phyloP scores from a whole-genome alignment of 2,113 vertebrate species.

The Labeo catla region DNA sequence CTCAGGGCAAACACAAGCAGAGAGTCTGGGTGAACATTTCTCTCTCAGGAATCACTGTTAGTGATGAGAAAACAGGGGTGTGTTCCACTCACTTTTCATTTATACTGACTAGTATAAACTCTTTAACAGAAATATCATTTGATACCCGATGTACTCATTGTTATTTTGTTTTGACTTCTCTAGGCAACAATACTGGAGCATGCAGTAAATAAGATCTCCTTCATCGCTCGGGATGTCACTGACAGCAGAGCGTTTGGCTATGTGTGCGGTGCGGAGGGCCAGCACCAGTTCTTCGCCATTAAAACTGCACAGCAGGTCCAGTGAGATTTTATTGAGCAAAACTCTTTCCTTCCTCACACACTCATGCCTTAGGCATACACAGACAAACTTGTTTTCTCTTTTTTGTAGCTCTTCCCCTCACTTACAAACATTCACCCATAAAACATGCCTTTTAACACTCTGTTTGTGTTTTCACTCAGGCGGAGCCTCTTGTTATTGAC shows the following conservation, averaged over 20 bases:
- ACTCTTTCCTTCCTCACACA: not conserved
- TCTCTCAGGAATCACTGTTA: constrained; percentile 67
- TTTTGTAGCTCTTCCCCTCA: not conserved
- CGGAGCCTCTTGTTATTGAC: constrained; percentile 93
- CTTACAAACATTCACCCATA: not conserved
- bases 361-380: constrained; percentile 4
- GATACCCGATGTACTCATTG: not conserved
- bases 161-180: constrained; percentile 24
- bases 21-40: constrained; percentile 77
- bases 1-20: constrained; percentile 77
- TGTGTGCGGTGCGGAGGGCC: constrained; percentile 93
- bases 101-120: not conserved
- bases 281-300: constrained; percentile 97
- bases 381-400: not conserved
- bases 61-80: constrained; percentile 76
- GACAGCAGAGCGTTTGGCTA: constrained; percentile 96
- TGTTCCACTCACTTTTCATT: constrained; percentile 40
- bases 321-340: constrained; percentile 8
- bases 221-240: constrained; percentile 96
- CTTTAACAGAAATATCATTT: constrained; percentile 1
- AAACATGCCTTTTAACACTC: constrained; percentile 24
- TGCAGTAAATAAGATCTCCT: constrained; percentile 94
- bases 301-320: constrained; percentile 95
- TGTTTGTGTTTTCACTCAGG: constrained; percentile 71
- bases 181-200: constrained; percentile 97